Conservation (phyloP, 2,797 vertebrate species). For the Pangasius djambal region DNA sequence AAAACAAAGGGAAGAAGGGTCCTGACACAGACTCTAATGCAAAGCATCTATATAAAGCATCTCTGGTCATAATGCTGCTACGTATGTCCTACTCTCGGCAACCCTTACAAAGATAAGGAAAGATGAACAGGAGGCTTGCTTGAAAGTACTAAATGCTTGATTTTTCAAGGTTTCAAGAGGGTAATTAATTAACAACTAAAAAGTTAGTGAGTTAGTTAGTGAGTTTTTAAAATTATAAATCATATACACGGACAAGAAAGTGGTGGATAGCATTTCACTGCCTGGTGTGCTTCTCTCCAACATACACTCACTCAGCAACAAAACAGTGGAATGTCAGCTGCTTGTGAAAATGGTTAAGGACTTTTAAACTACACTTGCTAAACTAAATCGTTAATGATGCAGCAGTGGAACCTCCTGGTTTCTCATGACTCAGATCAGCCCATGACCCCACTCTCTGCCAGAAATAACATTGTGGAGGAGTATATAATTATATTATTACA, state of each 20-base stretch:
- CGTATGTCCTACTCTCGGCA: not conserved
- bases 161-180: not conserved
- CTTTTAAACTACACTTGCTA: not conserved
- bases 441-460: not conserved
- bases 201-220: not conserved
- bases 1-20: not conserved
- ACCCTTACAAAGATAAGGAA: not conserved
- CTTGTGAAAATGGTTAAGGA: not conserved
- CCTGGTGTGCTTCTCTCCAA: not conserved
- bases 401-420: not conserved
- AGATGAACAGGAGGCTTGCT: not conserved
- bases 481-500: not conserved
- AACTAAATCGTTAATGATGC: not conserved
- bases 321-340: not conserved
- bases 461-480: constrained; percentile 7
- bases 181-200: not conserved
- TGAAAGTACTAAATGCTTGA: not conserved
- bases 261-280: not conserved
- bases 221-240: not conserved
- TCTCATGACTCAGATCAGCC: not conserved
- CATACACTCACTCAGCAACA: not conserved
- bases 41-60: not conserved
- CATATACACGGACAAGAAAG: not conserved
- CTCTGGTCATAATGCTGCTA: not conserved
- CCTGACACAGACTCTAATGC: not conserved